Evolutionary conservation across 2,888 invertebrate genomes (phyloP).

Genomic region (Nomada ruficornis): DNA sequence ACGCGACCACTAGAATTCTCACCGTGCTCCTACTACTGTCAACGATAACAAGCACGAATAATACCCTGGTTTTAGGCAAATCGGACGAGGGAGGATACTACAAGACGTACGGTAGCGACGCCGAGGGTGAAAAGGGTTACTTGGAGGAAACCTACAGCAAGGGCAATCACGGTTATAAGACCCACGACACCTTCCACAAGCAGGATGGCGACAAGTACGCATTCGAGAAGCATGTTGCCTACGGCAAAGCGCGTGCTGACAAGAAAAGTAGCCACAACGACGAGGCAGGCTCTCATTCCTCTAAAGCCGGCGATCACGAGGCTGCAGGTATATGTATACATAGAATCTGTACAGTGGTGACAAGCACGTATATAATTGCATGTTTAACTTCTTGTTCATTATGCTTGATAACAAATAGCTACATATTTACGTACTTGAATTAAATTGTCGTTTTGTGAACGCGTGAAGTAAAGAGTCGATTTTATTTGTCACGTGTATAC

Average conservation of each 20-base stretch:
- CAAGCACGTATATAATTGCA: slow-evolving; percentile 14
- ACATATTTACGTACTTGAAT: no score
- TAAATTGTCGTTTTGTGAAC: no score
- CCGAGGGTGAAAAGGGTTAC: slow-evolving; percentile 87
- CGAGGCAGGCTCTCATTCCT: slow-evolving; percentile 69
- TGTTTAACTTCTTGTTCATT: not conserved
- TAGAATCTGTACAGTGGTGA: not conserved
- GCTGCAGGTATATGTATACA: slow-evolving; percentile 80
- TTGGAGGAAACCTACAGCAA: slow-evolving; percentile 88
- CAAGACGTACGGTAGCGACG: slow-evolving; percentile 87
- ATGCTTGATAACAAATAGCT: no score
- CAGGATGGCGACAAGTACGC: slow-evolving; percentile 90
- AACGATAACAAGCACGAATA: slow-evolving; percentile 60
- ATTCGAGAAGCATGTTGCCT: slow-evolving; percentile 89
- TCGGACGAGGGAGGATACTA: slow-evolving; percentile 85
- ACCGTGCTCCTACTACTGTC: slow-evolving; percentile 24
- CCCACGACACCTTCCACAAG: slow-evolving; percentile 90
- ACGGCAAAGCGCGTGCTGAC: slow-evolving; percentile 85
- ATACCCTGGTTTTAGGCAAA: slow-evolving; percentile 81
- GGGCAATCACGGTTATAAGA: slow-evolving; percentile 90
- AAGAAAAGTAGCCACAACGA: slow-evolving; percentile 74
- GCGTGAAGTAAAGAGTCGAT: no score
- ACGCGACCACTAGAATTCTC: not conserved
- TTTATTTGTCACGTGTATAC: no score
- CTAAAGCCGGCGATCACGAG: slow-evolving; percentile 84